Evolutionary conservation across 2,888 invertebrate species (phyloP).

Genomic region (Odontocolon sp.): DNA sequence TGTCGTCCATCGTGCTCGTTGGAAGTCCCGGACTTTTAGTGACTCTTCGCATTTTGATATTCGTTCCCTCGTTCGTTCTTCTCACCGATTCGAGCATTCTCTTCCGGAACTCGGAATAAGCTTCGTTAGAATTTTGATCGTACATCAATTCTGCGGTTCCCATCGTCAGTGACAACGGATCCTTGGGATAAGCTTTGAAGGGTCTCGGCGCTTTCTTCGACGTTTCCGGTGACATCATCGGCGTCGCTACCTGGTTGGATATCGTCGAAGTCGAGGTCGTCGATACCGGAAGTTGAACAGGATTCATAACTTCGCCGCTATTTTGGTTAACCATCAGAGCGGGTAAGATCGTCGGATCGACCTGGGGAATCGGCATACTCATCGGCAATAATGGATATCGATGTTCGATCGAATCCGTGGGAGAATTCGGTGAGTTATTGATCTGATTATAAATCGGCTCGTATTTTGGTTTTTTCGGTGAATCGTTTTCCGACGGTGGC

Average conservation of each 20-base stretch:
- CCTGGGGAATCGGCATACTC: conserved; percentile 49
- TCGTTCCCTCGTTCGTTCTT: conserved; percentile 85
- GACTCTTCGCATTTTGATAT: conserved; percentile 86
- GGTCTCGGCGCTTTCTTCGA: conserved; percentile 83
- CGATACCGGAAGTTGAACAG: conserved; percentile 44
- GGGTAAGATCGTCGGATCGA: conserved; percentile 38
- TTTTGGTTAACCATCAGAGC: conserved; percentile 14
- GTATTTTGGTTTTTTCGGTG: conserved; percentile 67
- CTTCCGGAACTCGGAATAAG: conserved; percentile 87
- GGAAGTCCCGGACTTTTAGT: conserved; percentile 68
- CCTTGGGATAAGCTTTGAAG: conserved; percentile 88
- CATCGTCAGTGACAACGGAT: conserved; percentile 84
- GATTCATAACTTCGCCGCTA: neutral
- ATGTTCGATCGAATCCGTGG: conserved; percentile 2
- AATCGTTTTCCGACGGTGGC: conserved; percentile 73
- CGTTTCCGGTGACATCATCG: conserved; percentile 63
- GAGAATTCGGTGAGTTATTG: neutral
- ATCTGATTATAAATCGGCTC: conserved; percentile 62
- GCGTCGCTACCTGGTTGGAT: conserved; percentile 28
- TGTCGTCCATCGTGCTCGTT: conserved; percentile 74
- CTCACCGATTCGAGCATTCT: conserved; percentile 86
- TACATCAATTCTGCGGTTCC: conserved; percentile 81
- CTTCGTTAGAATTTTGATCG: conserved; percentile 85
- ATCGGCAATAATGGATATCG: conserved; percentile 57
- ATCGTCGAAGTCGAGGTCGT: conserved; percentile 50